Conservation (phyloP, 2,797 vertebrate species). For the Distichodus sexfasciatus region DNA sequence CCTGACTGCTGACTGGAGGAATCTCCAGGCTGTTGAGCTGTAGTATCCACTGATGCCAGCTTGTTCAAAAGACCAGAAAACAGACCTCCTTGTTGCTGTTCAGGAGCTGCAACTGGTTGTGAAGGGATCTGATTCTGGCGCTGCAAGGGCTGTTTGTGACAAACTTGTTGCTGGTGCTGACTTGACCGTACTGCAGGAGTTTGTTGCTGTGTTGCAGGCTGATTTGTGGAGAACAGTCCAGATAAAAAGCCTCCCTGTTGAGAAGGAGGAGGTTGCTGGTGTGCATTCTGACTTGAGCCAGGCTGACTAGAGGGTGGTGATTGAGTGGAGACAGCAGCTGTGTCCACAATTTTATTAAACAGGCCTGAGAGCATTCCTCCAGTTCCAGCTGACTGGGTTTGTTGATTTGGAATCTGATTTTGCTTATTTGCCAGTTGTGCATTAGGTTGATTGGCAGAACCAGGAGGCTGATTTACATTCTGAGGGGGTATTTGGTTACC, state of each 20-base stretch:
- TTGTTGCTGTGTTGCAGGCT: constrained; percentile 52
- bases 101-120: constrained; percentile 58
- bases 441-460: constrained; percentile 43
- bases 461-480: constrained; percentile 40
- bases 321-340: constrained; percentile 32
- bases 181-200: constrained; percentile 43
- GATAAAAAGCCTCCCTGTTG: constrained; percentile 74
- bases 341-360: constrained; percentile 72
- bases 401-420: constrained; percentile 62
- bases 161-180: constrained; percentile 60
- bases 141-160: constrained; percentile 68
- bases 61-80: constrained; percentile 81
- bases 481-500: constrained; percentile 38
- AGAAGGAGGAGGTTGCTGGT: constrained; percentile 57
- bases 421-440: constrained; percentile 56
- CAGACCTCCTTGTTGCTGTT: constrained; percentile 71
- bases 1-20: constrained; percentile 49
- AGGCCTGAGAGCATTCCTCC: constrained; percentile 70
- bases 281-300: constrained; percentile 45
- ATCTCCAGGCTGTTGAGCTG: constrained; percentile 48
- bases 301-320: constrained; percentile 28
- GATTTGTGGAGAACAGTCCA: constrained; percentile 67
- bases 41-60: constrained; percentile 73
- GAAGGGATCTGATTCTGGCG: constrained; percentile 70
- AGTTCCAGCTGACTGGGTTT: constrained; percentile 54